A percentile compares a stretch with the other conserved stretches of the same genome.
These are phyloP conservation scores for Drosophila pruinosa DNA, from an alignment of 1,140 invertebrate species.

Conservation along the genomic window DNA sequence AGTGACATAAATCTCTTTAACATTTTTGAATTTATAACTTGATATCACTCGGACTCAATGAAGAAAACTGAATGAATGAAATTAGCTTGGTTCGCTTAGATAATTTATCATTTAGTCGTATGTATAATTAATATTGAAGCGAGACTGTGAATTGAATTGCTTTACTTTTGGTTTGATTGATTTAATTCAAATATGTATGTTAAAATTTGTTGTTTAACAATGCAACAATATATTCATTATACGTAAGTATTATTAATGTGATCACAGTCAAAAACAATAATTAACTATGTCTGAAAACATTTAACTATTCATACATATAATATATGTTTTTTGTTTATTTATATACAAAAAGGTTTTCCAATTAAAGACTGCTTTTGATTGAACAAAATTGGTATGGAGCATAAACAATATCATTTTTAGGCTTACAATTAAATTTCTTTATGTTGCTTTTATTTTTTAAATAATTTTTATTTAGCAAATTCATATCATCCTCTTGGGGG, in stretches of 20 bases:
- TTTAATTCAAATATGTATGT: constrained; percentile 17
- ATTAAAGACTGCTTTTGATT: constrained; percentile 9
- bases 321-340: background rate
- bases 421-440: background rate
- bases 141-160: constrained; percentile 34
- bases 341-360: constrained; percentile 25
- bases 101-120: background rate
- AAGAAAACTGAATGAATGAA: background rate
- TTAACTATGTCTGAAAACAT: constrained; percentile 42
- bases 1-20: background rate
- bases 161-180: constrained; percentile 23
- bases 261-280: constrained; percentile 80
- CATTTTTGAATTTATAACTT: background rate
- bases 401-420: background rate
- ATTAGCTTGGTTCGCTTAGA: background rate
- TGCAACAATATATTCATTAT: constrained; percentile 30
- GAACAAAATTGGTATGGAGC: constrained; percentile 11
- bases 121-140: constrained; percentile 22
- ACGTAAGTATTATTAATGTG: constrained; percentile 61
- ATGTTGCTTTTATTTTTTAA: constrained; percentile 1
- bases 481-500: constrained; percentile 25
- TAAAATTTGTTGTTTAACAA: constrained; percentile 12
- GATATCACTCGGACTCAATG: too few species aligned
- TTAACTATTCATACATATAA: constrained; percentile 1
- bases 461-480: constrained; percentile 2